Percentiles rank a stretch among this genome's conserved stretches.
These are phyloP conservation scores for Tapirus indicus DNA, from an alignment of 2,797 vertebrate species.

Conservation along the genomic window DNA sequence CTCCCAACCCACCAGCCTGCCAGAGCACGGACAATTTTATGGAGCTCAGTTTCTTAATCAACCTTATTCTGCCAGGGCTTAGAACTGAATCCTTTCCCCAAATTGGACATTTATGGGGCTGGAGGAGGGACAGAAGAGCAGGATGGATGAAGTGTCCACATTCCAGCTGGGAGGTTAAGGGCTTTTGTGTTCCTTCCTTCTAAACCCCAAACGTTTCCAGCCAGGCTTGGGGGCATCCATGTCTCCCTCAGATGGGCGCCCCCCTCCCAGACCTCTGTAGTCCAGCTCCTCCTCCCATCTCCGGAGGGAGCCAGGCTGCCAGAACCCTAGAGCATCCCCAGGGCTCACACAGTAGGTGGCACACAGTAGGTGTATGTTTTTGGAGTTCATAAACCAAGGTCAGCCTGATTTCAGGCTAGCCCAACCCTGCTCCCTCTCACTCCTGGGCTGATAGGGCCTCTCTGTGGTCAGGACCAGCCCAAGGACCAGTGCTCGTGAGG, in stretches of 20 bases:
- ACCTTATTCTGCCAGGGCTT: slow-evolving; percentile 40
- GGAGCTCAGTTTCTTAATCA: slow-evolving; percentile 62
- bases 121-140: slow-evolving; percentile 1
- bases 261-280: background rate
- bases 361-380: background rate
- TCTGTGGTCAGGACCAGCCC: background rate
- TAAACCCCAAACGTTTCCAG: slow-evolving; percentile 53
- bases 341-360: background rate
- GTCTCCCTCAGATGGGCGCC: background rate
- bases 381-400: background rate
- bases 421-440: background rate
- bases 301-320: background rate
- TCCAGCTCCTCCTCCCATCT: background rate
- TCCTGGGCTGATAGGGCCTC: background rate
- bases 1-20: background rate
- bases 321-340: background rate
- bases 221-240: background rate
- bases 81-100: slow-evolving; percentile 56
- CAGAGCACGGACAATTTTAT: slow-evolving; percentile 31
- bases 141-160: slow-evolving; percentile 58
- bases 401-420: background rate
- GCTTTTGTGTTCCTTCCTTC: slow-evolving; percentile 71
- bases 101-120: slow-evolving; percentile 50
- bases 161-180: slow-evolving; percentile 63
- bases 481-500: background rate